Conservation (phyloP, 2,113 vertebrate species). For the Malaclemys terrapin region DNA sequence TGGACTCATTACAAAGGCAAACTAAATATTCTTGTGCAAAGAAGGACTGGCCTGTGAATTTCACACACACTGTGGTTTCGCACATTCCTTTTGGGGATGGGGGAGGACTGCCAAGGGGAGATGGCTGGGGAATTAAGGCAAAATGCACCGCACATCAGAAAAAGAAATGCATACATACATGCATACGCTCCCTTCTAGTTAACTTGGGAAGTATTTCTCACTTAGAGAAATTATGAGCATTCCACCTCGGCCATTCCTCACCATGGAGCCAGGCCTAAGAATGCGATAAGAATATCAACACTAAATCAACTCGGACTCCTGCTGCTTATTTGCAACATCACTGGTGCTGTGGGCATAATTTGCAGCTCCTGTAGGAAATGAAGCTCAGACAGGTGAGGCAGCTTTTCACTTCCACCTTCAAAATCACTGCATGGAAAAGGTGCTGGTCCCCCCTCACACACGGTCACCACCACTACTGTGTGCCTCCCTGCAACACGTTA, state of each 20-base stretch:
- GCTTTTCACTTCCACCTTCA: background rate
- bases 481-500: background rate
- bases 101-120: background rate
- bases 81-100: too few relatives aligned
- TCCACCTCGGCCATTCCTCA: conserved; percentile 56
- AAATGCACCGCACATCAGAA: background rate
- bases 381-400: background rate
- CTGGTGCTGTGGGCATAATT: too few relatives aligned
- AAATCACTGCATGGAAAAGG: too few relatives aligned
- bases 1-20: too few relatives aligned
- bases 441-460: background rate
- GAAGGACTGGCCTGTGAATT: too few relatives aligned
- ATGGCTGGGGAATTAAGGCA: background rate
- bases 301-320: conserved; percentile 63
- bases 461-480: background rate
- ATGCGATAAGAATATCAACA: conserved; percentile 70
- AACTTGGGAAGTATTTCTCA: background rate
- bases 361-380: background rate
- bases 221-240: conserved; percentile 55
- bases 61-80: too few relatives aligned
- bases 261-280: conserved; percentile 36
- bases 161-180: background rate
- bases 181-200: background rate
- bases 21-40: too few relatives aligned
- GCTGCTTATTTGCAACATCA: conserved; percentile 37